phyloP scores from a whole-genome alignment of 37 sponge, comb jelly and placozoan genomes.

The Haliclona indistincta region DNA sequence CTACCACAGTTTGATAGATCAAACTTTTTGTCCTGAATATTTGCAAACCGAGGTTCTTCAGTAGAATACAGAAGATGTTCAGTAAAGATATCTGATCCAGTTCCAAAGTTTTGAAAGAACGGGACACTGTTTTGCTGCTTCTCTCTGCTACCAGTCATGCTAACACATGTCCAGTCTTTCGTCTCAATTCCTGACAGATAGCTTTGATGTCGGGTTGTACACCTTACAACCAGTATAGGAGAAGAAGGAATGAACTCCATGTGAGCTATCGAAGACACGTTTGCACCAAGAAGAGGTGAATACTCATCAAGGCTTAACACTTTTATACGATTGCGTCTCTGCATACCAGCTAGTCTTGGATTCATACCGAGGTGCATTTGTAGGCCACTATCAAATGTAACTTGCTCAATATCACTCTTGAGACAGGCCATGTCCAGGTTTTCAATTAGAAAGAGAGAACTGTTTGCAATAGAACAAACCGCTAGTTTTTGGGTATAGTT shows the following conservation, averaged over 20 bases:
- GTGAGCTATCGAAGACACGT: neutral
- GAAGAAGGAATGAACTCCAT: neutral
- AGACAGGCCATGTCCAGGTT: constrained; percentile 13
- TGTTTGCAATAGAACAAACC: neutral
- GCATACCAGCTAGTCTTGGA: constrained; percentile 5
- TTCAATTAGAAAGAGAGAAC: constrained; percentile 20
- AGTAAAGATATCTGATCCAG: constrained; percentile 27
- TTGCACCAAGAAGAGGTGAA: neutral
- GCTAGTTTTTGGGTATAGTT: neutral
- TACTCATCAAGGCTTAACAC: constrained; percentile 8
- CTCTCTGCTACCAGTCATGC: neutral
- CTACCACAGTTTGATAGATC: constrained; percentile 29
- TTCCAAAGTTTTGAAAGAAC: neutral
- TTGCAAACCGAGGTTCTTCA: constrained; percentile 22
- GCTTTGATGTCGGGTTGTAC: neutral
- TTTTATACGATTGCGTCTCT: constrained; percentile 8
- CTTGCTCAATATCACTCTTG: neutral
- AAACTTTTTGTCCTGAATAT: constrained; percentile 14
- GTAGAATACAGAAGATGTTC: constrained; percentile 13
- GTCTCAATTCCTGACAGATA: constrained; percentile 5
- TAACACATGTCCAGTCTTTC: constrained; percentile 36
- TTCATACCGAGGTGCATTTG: constrained; percentile 21
- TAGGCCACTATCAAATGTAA: constrained; percentile 19
- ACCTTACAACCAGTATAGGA: constrained; percentile 3
- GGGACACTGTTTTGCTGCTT: neutral